Conservation (phyloP, 1,140 invertebrate genomes). For the Maniola jurtina region DNA sequence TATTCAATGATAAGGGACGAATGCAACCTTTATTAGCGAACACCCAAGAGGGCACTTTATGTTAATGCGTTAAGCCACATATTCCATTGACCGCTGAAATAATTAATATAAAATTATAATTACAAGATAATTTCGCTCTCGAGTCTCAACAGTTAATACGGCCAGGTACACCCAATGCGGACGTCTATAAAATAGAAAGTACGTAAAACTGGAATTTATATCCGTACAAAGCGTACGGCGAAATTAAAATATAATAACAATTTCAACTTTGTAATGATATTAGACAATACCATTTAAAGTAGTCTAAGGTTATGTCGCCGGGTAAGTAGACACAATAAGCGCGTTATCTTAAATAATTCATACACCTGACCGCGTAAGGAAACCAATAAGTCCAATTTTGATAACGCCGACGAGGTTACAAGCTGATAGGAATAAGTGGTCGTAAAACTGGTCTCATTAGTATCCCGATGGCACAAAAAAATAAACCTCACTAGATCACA, state of each 20-base stretch:
- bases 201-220: constrained; percentile 53
- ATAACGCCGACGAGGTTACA: constrained; percentile 51
- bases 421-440: constrained; percentile 58
- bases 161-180: constrained; percentile 51
- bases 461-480: constrained; percentile 66
- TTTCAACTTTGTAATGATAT: constrained; percentile 72
- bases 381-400: constrained; percentile 65
- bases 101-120: constrained; percentile 75
- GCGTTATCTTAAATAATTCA: constrained; percentile 56
- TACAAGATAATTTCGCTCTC: constrained; percentile 73
- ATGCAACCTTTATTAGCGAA: constrained; percentile 41
- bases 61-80: constrained; percentile 60
- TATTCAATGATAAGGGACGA: constrained; percentile 67
- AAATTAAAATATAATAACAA: constrained; percentile 45
- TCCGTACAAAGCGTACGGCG: constrained; percentile 32
- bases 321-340: constrained; percentile 38
- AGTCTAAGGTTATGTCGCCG: constrained; percentile 41
- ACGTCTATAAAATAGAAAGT: constrained; percentile 64
- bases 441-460: constrained; percentile 71
- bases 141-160: constrained; percentile 68
- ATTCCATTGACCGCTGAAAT: constrained; percentile 57
- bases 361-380: constrained; percentile 58
- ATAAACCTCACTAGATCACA: constrained; percentile 71
- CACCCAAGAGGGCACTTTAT: constrained; percentile 68
- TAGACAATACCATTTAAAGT: constrained; percentile 72